phyloP scores from a whole-genome alignment of 1,140 invertebrate genomes.

The Platorchestia sp. region DNA sequence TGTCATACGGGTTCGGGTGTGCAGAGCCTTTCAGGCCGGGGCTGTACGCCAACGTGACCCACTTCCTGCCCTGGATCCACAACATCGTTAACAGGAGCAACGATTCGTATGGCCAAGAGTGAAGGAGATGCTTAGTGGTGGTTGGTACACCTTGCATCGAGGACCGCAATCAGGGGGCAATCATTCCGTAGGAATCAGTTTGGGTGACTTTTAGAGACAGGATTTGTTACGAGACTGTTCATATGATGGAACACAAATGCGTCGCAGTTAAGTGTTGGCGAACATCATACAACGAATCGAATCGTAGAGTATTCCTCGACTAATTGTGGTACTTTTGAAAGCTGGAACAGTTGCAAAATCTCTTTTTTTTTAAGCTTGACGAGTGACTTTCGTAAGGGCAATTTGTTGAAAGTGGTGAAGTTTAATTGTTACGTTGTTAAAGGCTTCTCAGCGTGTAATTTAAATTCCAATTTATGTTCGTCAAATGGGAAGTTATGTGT shows the following conservation, averaged over 20 bases:
- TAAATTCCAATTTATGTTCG: background rate
- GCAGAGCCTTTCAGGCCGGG: conserved; percentile 13
- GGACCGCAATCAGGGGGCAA: no score
- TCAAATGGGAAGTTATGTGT: background rate
- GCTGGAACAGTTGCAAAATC: background rate
- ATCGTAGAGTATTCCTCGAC: background rate
- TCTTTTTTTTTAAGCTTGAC: background rate
- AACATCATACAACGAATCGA: background rate
- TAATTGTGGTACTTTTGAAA: background rate
- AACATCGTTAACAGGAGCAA: background rate
- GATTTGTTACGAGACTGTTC: background rate
- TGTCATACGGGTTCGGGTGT: conserved; percentile 26
- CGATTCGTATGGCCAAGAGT: background rate
- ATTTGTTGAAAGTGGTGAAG: background rate
- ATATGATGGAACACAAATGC: background rate
- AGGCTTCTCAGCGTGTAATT: background rate
- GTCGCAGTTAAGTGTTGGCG: background rate
- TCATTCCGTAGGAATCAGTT: no score
- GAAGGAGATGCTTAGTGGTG: background rate
- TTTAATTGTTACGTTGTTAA: background rate
- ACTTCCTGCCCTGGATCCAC: conserved; percentile 14
- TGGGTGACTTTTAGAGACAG: no score
- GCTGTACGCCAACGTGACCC: background rate
- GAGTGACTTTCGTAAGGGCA: background rate
- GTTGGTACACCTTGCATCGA: no score